Evolutionary conservation across 2,888 invertebrate genomes (phyloP).

Genomic region (Hemicrepidius hirtus): DNA sequence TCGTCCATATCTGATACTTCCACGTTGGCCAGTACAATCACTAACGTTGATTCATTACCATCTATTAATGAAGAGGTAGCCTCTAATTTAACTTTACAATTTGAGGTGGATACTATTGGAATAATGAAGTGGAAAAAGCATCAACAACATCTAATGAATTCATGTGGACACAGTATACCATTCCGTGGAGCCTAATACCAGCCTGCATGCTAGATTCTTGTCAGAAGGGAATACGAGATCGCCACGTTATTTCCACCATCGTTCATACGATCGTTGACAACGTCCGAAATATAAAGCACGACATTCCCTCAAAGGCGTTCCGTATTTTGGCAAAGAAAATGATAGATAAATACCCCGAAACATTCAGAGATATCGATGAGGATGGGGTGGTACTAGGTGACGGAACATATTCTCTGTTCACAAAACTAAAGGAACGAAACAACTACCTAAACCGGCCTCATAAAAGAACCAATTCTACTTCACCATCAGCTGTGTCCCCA

Average conservation of each 20-base stretch:
- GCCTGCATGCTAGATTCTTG: too few species aligned
- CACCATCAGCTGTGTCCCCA: not conserved
- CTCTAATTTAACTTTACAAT: too few species aligned
- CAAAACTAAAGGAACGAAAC: slow-evolving; percentile 56
- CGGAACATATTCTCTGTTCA: slow-evolving; percentile 53
- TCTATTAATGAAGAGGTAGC: too few species aligned
- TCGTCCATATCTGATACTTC: too few species aligned
- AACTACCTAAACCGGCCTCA: slow-evolving; percentile 58
- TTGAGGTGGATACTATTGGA: too few species aligned
- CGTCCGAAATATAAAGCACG: slow-evolving; percentile 51
- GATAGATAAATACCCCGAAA: slow-evolving; percentile 54
- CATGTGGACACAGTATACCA: too few species aligned
- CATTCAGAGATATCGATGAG: slow-evolving; percentile 58
- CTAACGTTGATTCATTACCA: too few species aligned
- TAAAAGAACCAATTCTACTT: slow-evolving; percentile 34
- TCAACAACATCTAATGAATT: too few species aligned
- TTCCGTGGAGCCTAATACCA: too few species aligned
- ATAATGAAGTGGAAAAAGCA: too few species aligned
- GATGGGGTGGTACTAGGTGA: slow-evolving; percentile 57
- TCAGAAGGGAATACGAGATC: too few species aligned
- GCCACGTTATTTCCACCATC: not conserved
- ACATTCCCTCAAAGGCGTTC: slow-evolving; percentile 55
- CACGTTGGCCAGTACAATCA: too few species aligned
- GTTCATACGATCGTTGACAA: slow-evolving; percentile 52
- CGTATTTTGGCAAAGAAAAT: slow-evolving; percentile 55